A percentile compares a stretch with the other conserved stretches of the same genome.
These are phyloP conservation scores for Mohoua ochrocephala DNA, from an alignment of 2,113 vertebrate genomes.

Conservation along the genomic window DNA sequence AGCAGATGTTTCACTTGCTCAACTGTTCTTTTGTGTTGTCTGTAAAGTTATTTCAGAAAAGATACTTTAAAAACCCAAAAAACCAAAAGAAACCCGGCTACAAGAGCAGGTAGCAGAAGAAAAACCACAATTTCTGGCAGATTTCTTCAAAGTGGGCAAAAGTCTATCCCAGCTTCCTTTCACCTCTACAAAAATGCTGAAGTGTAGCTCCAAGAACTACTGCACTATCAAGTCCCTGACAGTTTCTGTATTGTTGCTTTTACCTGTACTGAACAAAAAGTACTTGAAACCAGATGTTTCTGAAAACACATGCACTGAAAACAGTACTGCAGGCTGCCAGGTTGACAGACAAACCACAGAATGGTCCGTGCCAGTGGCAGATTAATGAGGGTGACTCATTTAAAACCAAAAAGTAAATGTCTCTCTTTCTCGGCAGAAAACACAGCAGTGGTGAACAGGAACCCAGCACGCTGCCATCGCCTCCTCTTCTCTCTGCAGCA, in stretches of 20 bases:
- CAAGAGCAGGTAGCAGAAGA: not conserved
- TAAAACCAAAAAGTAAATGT: not conserved
- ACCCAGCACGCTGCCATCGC: conserved; percentile 86
- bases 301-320: not conserved
- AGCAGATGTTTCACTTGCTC: not conserved
- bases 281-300: not conserved
- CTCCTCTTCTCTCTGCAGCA: conserved; percentile 82
- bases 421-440: conserved; percentile 74
- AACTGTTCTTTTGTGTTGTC: not conserved
- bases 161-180: not conserved
- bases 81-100: not conserved
- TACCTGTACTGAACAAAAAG: not conserved
- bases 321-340: not conserved
- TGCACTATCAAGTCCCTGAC: not conserved
- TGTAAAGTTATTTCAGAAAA: not conserved
- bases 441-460: conserved; percentile 97
- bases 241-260: not conserved
- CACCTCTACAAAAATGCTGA: not conserved
- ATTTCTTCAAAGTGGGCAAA: not conserved
- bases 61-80: not conserved
- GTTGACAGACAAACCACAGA: not conserved
- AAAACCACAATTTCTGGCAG: not conserved
- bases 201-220: not conserved
- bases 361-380: not conserved
- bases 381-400: not conserved